Evolutionary conservation across 2,797 vertebrate species (phyloP), one percentile per base, ranked within the genome.

Genomic region (Anas acuta): DNA sequence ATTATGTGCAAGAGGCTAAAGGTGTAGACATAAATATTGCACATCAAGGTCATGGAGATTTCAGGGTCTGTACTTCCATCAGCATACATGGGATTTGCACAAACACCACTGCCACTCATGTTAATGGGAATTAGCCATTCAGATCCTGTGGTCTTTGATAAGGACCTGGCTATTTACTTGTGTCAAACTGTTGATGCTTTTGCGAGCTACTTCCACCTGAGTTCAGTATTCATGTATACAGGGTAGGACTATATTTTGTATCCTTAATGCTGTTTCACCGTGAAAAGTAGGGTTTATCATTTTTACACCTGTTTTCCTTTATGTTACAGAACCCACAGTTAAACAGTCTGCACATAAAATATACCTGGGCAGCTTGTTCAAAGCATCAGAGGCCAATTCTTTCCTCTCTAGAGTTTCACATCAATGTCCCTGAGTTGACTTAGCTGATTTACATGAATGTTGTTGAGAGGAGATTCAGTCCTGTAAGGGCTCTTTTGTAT

Each of bases 1-100:
- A 47, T 96, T 94, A 95, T 69, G 53, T 89, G 64, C 67, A 86
- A 80, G 93, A 92, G 72, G 95, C 92, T 90, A 95, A 89, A 95
- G 87, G 87, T 96, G 67, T 91, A 92, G 91, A 51, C 65, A 76
- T 90, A 91, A 87, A 91, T 94, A 86, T 72, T 95, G 64, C 60
- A 33, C 82, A 70, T 91, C 93, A 97, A 97, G 97, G 94, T 97
- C 97, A 97, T 15, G n/a, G 90, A 95, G 84, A 96, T 95, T 92
- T 93, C 70, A 77, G 93, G 87, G 92, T 93, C 90, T 75, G 7
- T 84, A 89, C 80, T 96, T 91, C 90, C 72, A 76, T 90, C 92
- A 64, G 43, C 62, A 93, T 93, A 72, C 51, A 28, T 84, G 95
- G 91, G 87, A 89, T 87, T 92, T 93, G 66, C 65, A 61, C 10